Percentiles rank a stretch among this genome's conserved stretches.
Conservation (phyloP, 2,888 invertebrate genomes). For the Chaitophorus viminalis region DNA sequence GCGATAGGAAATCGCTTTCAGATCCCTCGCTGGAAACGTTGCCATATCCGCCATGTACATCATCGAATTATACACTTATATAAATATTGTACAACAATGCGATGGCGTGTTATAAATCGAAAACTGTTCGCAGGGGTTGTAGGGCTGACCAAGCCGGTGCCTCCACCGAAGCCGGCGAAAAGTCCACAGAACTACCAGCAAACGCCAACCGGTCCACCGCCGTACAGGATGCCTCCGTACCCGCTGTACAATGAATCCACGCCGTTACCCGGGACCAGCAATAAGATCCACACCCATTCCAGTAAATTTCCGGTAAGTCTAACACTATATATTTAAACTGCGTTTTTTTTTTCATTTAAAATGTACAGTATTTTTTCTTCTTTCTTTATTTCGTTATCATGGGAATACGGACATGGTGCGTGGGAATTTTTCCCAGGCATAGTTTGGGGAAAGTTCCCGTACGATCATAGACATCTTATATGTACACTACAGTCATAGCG, state of each 20-base stretch:
- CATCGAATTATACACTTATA: too few species aligned
- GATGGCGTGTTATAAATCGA: not conserved
- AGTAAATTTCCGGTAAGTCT: conserved; percentile 81
- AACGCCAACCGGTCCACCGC: conserved; percentile 67
- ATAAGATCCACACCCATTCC: conserved; percentile 77
- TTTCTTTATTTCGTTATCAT: not conserved
- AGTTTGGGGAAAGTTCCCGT: conserved; percentile 45
- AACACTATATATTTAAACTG: not conserved
- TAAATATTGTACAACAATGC: too few species aligned
- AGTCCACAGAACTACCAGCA: conserved; percentile 67
- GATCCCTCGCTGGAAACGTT: conserved; percentile 48
- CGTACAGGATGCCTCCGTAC: conserved; percentile 78
- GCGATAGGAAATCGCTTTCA: conserved; percentile 49
- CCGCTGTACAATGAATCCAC: conserved; percentile 68
- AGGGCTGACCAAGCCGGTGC: conserved; percentile 73
- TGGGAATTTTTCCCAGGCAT: conserved; percentile 40
- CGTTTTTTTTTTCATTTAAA: not conserved
- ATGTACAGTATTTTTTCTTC: conserved; percentile 1
- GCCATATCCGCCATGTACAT: conserved; percentile 32
- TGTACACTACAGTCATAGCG: not conserved
- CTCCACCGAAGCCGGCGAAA: conserved; percentile 73
- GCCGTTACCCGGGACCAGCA: conserved; percentile 64
- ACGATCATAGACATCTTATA: not conserved
- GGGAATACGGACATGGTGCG: conserved; percentile 21
- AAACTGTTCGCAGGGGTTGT: conserved; percentile 68